Percentiles rank a stretch among this genome's conserved stretches.
Conservation (phyloP, 2,113 vertebrate genomes). For the Castor canadensis region DNA sequence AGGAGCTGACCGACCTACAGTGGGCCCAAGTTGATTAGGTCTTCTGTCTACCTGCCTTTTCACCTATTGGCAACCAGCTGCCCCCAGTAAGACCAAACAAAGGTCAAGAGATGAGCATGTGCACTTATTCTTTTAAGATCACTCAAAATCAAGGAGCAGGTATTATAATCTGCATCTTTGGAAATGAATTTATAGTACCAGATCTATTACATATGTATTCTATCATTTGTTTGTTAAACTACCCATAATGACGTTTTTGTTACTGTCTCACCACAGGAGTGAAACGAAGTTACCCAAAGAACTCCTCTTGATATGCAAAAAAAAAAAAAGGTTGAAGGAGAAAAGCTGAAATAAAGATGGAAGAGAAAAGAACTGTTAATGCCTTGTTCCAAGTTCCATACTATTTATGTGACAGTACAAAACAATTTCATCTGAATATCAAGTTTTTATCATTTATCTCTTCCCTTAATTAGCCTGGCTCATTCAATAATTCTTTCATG, state of each 20-base stretch:
- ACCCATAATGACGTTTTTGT: not conserved
- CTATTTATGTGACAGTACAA: not conserved
- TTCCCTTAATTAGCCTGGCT: not conserved
- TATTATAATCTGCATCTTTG: not conserved
- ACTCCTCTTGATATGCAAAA: not conserved
- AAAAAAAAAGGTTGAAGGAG: not conserved
- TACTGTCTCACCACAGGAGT: not conserved
- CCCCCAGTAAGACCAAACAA: not conserved
- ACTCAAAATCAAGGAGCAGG: not conserved
- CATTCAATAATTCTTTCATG: not conserved
- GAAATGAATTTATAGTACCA: not conserved
- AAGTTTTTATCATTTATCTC: not conserved
- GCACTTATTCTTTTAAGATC: not conserved
- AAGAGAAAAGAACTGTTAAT: not conserved
- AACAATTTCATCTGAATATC: not conserved
- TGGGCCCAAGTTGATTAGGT: not conserved
- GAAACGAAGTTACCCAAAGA: not conserved
- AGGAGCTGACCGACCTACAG: not conserved
- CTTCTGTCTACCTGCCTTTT: not conserved
- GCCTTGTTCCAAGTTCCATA: not conserved
- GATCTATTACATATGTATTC: not conserved
- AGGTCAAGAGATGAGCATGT: not conserved
- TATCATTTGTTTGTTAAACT: not conserved
- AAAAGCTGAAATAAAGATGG: not conserved
- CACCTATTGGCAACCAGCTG: not conserved